Conservation (phyloP, 2,113 vertebrate species). For the Xiphophorus maculatus region DNA sequence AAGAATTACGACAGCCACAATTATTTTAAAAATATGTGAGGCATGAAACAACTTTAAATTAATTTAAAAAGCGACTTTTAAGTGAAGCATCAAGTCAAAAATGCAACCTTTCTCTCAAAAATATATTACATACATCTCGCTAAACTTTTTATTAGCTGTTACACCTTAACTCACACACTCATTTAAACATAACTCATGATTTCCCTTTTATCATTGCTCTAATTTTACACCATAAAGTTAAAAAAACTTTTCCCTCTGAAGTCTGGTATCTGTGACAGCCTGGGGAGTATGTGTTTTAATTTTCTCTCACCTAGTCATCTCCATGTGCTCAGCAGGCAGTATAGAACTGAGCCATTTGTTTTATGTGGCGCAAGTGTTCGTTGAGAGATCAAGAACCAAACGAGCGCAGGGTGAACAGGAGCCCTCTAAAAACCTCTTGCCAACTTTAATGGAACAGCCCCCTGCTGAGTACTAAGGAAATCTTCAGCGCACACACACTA, state of each 20-base stretch:
- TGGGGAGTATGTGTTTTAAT: constrained; percentile 55
- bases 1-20: not conserved
- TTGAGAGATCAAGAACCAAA: constrained; percentile 78
- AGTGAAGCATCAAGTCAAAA: not conserved
- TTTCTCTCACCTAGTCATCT: constrained; percentile 54
- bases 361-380: constrained; percentile 65
- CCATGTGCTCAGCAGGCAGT: constrained; percentile 54
- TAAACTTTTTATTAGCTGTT: constrained; percentile 12
- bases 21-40: too few relatives aligned
- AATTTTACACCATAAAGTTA: constrained; percentile 46
- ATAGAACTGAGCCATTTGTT: constrained; percentile 64
- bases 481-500: constrained; percentile 19
- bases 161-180: constrained; percentile 10
- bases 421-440: constrained; percentile 58
- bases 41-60: too few relatives aligned
- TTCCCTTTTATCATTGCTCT: constrained; percentile 50
- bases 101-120: not conserved
- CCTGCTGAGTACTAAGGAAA: constrained; percentile 71
- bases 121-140: not conserved
- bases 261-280: constrained; percentile 45
- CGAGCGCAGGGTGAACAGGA: constrained; percentile 66
- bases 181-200: constrained; percentile 43
- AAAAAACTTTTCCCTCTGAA: constrained; percentile 44
- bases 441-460: constrained; percentile 73
- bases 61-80: too few relatives aligned